phyloP scores from a whole-genome alignment of 2,113 vertebrate species.

The Platysternon megacephalum region DNA sequence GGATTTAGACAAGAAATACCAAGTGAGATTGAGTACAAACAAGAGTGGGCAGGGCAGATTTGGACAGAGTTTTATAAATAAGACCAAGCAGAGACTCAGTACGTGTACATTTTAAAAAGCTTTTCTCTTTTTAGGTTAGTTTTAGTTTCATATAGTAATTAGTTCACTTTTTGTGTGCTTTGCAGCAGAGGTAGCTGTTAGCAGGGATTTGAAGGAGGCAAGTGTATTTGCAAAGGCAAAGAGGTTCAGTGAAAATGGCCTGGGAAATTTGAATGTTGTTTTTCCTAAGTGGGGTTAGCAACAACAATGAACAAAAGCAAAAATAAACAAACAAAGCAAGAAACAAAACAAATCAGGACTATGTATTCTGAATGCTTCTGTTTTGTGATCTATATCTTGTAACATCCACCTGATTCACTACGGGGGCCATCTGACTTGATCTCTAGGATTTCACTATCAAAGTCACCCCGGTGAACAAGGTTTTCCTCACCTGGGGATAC shows the following conservation, averaged over 20 bases:
- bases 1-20: background rate
- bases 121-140: background rate
- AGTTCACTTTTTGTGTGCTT: background rate
- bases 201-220: background rate
- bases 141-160: background rate
- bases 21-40: background rate
- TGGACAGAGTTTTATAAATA: conserved; percentile 1
- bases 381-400: background rate
- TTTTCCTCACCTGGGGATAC: background rate
- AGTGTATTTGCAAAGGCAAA: background rate
- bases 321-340: background rate
- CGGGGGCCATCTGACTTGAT: background rate
- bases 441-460: background rate
- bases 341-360: background rate
- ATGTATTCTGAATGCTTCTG: background rate
- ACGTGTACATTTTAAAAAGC: background rate
- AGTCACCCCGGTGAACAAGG: background rate
- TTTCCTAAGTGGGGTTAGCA: background rate
- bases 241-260: background rate
- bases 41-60: background rate
- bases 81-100: background rate
- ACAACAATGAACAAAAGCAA: background rate
- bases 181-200: background rate
- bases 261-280: background rate
- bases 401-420: background rate